phyloP scores from a whole-genome alignment of 2,888 invertebrate genomes.

The Arge pagana region DNA sequence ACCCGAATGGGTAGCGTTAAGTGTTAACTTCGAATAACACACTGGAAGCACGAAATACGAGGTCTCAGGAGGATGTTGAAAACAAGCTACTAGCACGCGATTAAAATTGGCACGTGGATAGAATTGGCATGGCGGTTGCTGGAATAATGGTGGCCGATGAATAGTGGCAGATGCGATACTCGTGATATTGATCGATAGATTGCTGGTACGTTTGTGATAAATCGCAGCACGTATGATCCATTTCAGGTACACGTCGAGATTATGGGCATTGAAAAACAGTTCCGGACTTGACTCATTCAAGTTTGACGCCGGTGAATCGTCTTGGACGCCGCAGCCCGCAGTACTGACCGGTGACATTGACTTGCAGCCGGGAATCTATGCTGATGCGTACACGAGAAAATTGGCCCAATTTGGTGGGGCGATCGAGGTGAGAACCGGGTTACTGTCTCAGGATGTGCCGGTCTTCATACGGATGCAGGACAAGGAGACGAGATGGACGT shows the following conservation, averaged over 20 bases:
- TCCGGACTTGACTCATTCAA: slow-evolving; percentile 73
- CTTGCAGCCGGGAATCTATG: slow-evolving; percentile 62
- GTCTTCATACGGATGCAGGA: slow-evolving; percentile 61
- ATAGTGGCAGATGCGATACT: too few relatives aligned
- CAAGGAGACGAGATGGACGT: slow-evolving; percentile 55
- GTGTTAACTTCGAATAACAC: too few relatives aligned
- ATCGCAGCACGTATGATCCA: background rate
- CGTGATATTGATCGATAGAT: too few relatives aligned
- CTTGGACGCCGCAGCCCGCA: slow-evolving; percentile 68
- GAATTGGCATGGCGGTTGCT: too few relatives aligned
- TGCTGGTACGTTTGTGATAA: slow-evolving; percentile 59
- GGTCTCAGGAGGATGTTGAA: too few relatives aligned
- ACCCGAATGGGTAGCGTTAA: too few relatives aligned
- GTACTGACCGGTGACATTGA: slow-evolving; percentile 63
- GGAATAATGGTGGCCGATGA: too few relatives aligned
- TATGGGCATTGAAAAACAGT: slow-evolving; percentile 61
- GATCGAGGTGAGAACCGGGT: slow-evolving; percentile 69
- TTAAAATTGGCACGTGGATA: too few relatives aligned
- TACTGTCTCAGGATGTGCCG: slow-evolving; percentile 54
- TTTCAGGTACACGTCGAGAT: slow-evolving; percentile 60
- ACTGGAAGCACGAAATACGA: too few relatives aligned
- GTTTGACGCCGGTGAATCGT: slow-evolving; percentile 77
- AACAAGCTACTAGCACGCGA: too few relatives aligned
- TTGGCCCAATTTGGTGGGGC: slow-evolving; percentile 65
- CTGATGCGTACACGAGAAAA: slow-evolving; percentile 61